Conservation (phyloP, 2,113 vertebrate genomes). For the Leptobrachium leishanense region DNA sequence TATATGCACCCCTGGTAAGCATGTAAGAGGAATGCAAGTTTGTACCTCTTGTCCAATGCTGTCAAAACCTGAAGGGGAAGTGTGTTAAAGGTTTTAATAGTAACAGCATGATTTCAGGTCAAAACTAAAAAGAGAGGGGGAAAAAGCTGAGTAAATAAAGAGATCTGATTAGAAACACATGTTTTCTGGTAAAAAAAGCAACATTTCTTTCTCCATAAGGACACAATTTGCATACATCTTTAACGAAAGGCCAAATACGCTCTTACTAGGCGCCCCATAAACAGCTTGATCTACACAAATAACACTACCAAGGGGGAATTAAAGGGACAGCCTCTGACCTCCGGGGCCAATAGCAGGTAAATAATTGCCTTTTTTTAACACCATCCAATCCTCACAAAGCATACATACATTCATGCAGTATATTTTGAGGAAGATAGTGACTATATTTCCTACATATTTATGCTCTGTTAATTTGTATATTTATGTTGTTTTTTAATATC, state of each 20-base stretch:
- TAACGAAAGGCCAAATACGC: neutral
- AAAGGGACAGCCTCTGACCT: neutral
- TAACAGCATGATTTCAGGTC: conserved; percentile 33
- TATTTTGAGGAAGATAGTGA: no score
- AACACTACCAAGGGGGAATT: neutral
- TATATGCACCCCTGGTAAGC: conserved; percentile 7
- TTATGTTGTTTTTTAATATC: no score
- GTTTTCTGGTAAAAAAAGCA: neutral
- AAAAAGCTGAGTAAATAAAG: conserved; percentile 33
- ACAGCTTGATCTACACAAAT: neutral
- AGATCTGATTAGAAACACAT: conserved; percentile 30
- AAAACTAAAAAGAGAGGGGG: conserved; percentile 8
- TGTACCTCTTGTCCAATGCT: neutral
- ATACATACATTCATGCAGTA: no score
- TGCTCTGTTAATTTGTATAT: no score
- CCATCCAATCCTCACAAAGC: no score
- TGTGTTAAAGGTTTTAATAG: conserved; percentile 37
- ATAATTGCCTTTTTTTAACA: no score
- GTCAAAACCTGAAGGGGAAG: conserved; percentile 4
- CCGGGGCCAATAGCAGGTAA: no score
- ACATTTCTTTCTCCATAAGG: neutral
- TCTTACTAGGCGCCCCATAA: neutral
- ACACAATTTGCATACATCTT: neutral
- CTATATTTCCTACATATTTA: no score
- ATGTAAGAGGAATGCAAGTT: neutral